phyloP scores from a whole-genome alignment of 2,888 invertebrate species.

The Phengaris alcon region DNA sequence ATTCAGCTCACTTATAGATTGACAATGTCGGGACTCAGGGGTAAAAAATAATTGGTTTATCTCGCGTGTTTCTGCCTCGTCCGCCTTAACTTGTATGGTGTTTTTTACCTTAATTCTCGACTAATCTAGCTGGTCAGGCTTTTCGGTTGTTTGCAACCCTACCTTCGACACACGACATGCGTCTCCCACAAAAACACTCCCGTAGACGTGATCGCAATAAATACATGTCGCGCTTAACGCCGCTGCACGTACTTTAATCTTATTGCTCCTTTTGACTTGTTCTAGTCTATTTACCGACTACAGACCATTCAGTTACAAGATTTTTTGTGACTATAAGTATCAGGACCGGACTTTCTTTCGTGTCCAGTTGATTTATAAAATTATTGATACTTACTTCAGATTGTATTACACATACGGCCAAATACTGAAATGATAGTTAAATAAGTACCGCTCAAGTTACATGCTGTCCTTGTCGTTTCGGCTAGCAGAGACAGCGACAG shows the following conservation, averaged over 20 bases:
- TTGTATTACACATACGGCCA: not conserved
- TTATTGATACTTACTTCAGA: no score
- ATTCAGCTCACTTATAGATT: no score
- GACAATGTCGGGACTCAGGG: no score
- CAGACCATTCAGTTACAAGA: not conserved
- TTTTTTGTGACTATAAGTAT: not conserved
- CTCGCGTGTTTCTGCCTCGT: no score
- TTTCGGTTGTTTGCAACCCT: not conserved
- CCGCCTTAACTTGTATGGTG: no score
- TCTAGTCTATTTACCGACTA: constrained; percentile 16
- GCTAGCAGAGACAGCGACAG: no score
- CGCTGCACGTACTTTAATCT: constrained; percentile 24
- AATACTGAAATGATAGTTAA: no score
- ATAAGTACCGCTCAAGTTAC: no score
- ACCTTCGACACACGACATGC: constrained; percentile 31
- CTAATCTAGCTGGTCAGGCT: no score
- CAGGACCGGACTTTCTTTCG: not conserved
- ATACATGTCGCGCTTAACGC: constrained; percentile 31
- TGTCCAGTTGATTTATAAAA: not conserved
- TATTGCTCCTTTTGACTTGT: constrained; percentile 27
- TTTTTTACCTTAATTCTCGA: no score
- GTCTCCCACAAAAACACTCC: constrained; percentile 33
- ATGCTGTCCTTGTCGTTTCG: no score
- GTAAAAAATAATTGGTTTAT: no score
- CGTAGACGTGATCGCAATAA: constrained; percentile 34